A percentile compares a stretch with the other conserved stretches of the same genome.
Conservation (phyloP, 2,113 vertebrate genomes). For the Tachysurus fulvidraco region DNA sequence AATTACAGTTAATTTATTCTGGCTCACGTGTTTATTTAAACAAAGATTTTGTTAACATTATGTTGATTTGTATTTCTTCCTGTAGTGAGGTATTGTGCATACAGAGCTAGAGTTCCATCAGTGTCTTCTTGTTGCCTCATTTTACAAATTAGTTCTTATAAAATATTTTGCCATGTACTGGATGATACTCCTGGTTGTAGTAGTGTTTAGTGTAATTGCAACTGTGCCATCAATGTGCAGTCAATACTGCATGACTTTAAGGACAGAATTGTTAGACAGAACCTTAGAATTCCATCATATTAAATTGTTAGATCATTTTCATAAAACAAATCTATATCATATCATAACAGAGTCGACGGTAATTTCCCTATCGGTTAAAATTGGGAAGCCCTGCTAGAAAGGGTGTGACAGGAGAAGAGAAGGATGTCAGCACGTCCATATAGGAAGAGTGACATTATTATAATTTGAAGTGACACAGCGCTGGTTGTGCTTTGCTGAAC, state of each 20-base stretch:
- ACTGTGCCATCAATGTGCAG: neutral
- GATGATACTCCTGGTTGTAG: neutral
- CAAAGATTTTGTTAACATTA: too few relatives aligned
- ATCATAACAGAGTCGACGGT: neutral
- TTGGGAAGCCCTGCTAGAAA: neutral
- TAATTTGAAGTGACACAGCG: conserved; percentile 43
- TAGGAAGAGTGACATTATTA: conserved; percentile 35
- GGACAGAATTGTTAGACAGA: neutral
- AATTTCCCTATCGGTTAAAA: neutral
- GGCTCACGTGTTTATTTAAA: neutral
- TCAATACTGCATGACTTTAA: neutral
- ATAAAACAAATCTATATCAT: too few relatives aligned
- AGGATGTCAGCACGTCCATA: neutral
- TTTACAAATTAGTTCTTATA: neutral
- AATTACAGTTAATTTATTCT: neutral
- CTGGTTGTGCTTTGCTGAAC: conserved; percentile 42
- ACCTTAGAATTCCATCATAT: neutral
- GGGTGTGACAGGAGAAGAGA: conserved; percentile 23
- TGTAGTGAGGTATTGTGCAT: neutral
- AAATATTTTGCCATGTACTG: neutral
- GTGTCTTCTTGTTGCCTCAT: neutral
- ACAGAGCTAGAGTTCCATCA: neutral
- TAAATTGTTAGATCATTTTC: neutral
- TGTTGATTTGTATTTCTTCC: neutral
- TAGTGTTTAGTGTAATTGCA: neutral